Percentiles rank a stretch among this genome's conserved stretches.
These are phyloP conservation scores for Liparis tanakae DNA, from an alignment of 2,797 vertebrate genomes.

Conservation along the genomic window DNA sequence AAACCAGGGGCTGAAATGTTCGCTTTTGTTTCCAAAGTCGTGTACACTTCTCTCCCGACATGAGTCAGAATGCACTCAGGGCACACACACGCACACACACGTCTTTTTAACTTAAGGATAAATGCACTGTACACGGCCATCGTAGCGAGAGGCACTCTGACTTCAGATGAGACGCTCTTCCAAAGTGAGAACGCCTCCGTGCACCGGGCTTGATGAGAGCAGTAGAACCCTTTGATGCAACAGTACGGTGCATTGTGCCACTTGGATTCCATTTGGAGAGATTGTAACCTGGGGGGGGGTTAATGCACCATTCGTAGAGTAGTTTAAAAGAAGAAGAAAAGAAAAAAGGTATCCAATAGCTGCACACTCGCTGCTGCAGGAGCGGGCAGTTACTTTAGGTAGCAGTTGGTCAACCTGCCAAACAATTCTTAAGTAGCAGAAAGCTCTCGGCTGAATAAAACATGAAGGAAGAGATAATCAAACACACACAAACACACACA, in stretches of 20 bases:
- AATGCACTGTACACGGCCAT: constrained; percentile 1
- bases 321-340: constrained; percentile 22
- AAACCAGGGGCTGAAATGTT: constrained; percentile 25
- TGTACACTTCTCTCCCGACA: constrained; percentile 12
- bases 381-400: constrained; percentile 20
- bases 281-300: constrained; percentile 54
- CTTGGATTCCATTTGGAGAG: constrained; percentile 80
- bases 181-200: constrained; percentile 64
- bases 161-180: constrained; percentile 73
- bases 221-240: constrained; percentile 76
- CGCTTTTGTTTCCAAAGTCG: neutral
- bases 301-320: constrained; percentile 48
- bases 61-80: constrained; percentile 11
- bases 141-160: constrained; percentile 51
- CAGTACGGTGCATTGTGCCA: constrained; percentile 71
- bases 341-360: constrained; percentile 31
- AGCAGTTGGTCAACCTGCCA: constrained; percentile 19
- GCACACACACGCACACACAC: neutral
- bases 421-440: constrained; percentile 18
- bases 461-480: neutral
- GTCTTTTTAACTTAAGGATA: constrained; percentile 14
- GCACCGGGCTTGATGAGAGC: constrained; percentile 71
- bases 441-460: constrained; percentile 30
- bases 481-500: neutral
- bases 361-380: neutral